Percentiles rank a stretch among this genome's conserved stretches.
phyloP scores from a whole-genome alignment of 2,797 vertebrate genomes.

The Parotocinclus haroldoi region DNA sequence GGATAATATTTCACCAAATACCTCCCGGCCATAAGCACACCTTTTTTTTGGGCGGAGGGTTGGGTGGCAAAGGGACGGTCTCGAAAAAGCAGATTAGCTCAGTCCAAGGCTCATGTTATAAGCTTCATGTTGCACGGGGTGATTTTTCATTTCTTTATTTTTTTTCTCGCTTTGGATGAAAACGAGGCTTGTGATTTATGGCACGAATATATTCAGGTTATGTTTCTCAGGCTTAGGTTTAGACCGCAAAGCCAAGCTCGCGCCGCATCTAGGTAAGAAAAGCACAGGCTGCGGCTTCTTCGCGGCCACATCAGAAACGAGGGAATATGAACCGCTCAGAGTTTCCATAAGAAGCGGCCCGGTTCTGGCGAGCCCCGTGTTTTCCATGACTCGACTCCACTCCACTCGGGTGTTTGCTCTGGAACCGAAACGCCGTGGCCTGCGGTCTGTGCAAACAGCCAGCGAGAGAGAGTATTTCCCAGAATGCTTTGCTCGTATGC shows the following conservation, averaged over 20 bases:
- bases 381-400: slow-evolving; percentile 48
- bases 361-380: slow-evolving; percentile 23
- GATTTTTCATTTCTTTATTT: no score
- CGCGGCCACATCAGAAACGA: slow-evolving; percentile 7
- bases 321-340: slow-evolving; percentile 26
- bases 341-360: slow-evolving; percentile 40
- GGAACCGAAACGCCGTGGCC: slow-evolving; percentile 30
- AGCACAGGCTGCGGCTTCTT: slow-evolving; percentile 9
- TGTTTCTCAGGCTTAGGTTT: slow-evolving; percentile 2
- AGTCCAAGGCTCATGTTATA: no score
- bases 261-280: neutral
- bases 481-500: slow-evolving; percentile 36
- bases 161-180: no score
- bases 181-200: slow-evolving; percentile 4
- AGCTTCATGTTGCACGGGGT: no score
- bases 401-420: slow-evolving; percentile 37
- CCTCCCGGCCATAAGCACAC: slow-evolving; percentile 23
- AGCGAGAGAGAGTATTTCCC: slow-evolving; percentile 32
- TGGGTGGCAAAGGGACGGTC: no score
- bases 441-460: slow-evolving; percentile 36
- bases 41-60: slow-evolving; percentile 12
- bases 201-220: slow-evolving; percentile 4
- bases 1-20: slow-evolving; percentile 35
- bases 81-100: no score
- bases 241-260: neutral